These are phyloP conservation scores for Amphimedon queenslandica DNA, from an alignment of 37 sponge, comb jelly and placozoan species.

Conservation along the genomic window DNA sequence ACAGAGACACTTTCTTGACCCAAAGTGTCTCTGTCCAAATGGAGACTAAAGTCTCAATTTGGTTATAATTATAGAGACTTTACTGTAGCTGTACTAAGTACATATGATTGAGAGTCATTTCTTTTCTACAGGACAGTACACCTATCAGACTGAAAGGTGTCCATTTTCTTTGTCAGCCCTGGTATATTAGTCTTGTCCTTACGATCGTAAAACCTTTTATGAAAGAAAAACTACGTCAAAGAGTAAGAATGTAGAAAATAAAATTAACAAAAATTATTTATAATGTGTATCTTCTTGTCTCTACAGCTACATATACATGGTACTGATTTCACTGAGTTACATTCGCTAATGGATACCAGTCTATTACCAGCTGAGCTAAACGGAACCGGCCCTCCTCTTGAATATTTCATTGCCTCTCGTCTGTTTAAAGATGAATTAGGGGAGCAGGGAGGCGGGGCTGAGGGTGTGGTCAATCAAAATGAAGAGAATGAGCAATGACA, in stretches of 20 bases:
- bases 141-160: constrained; percentile 60
- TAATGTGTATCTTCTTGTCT: background rate
- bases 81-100: no score
- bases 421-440: background rate
- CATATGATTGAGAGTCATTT: background rate
- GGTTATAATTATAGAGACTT: no score
- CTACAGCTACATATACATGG: constrained; percentile 40
- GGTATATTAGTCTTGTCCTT: constrained; percentile 38
- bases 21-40: no score
- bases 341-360: constrained; percentile 21
- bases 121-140: constrained; percentile 31
- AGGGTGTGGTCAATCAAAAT: background rate
- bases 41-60: no score
- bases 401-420: background rate
- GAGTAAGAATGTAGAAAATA: constrained; percentile 32
- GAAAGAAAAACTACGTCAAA: constrained; percentile 55
- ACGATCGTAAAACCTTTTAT: constrained; percentile 58
- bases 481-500: no score
- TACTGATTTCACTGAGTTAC: constrained; percentile 22
- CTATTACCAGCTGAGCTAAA: constrained; percentile 46
- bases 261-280: background rate
- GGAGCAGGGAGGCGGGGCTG: background rate
- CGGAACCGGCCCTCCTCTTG: constrained; percentile 19
- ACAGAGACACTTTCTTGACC: no score
- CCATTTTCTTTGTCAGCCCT: constrained; percentile 52